Evolutionary conservation across 2,888 invertebrate species (phyloP).

Genomic region (Netelia virgata): DNA sequence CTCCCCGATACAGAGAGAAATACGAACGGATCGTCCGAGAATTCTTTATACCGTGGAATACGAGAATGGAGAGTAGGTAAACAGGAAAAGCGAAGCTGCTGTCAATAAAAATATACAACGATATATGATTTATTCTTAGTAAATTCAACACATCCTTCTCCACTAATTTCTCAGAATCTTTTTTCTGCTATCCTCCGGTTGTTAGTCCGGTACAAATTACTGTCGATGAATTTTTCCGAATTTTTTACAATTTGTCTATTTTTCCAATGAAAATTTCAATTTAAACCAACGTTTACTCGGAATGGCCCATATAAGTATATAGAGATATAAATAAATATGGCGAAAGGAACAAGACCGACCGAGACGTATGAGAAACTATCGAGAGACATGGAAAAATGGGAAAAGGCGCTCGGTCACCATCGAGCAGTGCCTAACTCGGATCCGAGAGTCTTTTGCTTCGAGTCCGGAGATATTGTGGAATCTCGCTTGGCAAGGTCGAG

Average conservation of each 20-base stretch:
- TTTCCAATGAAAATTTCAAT: too few relatives aligned
- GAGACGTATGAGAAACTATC: background rate
- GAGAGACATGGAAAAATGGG: conserved; percentile 42
- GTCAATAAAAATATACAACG: background rate
- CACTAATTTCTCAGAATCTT: too few relatives aligned
- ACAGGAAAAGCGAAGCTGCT: conserved; percentile 11
- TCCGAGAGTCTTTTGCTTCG: conserved; percentile 73
- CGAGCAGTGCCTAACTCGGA: conserved; percentile 71
- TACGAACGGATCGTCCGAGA: background rate
- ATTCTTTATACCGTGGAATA: background rate
- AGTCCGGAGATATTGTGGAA: conserved; percentile 70
- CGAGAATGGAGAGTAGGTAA: background rate
- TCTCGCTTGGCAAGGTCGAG: conserved; percentile 81
- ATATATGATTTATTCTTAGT: background rate
- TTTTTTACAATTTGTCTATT: too few relatives aligned
- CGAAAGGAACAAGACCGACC: conserved; percentile 1
- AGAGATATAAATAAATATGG: conserved; percentile 2
- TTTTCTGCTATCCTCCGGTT: too few relatives aligned
- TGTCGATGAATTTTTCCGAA: too few relatives aligned
- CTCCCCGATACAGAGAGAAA: background rate
- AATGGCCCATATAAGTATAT: background rate
- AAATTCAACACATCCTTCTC: too few relatives aligned
- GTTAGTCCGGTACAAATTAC: too few relatives aligned
- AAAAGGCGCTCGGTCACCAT: conserved; percentile 63
- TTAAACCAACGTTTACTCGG: background rate